These are phyloP conservation scores for Mastomys natalensis DNA, from an alignment of 2,113 vertebrate genomes.

Conservation along the genomic window DNA sequence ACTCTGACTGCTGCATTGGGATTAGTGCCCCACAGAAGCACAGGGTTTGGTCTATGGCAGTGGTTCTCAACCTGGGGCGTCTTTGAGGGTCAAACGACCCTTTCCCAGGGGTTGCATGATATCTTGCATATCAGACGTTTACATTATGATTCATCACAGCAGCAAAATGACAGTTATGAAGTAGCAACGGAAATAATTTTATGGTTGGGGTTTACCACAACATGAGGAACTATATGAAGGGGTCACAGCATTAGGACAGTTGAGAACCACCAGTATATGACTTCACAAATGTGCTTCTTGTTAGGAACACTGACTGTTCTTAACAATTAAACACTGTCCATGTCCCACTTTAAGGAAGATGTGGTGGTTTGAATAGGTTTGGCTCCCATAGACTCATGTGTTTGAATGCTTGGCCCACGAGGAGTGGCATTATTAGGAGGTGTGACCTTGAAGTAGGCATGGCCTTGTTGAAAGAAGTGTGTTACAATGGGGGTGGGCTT, in stretches of 20 bases:
- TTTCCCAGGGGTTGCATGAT: background rate
- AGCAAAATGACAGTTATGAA: background rate
- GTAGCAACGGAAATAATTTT: background rate
- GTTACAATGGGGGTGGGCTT: background rate
- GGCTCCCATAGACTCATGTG: background rate
- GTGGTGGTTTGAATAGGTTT: background rate
- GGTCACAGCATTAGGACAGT: background rate
- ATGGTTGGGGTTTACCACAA: background rate
- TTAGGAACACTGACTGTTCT: background rate
- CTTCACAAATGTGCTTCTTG: background rate
- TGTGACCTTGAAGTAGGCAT: background rate
- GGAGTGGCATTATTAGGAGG: background rate
- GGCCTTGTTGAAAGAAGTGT: background rate
- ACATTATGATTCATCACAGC: background rate
- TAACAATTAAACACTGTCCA: too few species aligned
- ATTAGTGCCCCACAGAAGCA: background rate
- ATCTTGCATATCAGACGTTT: background rate
- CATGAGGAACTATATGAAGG: background rate
- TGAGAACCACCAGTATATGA: background rate
- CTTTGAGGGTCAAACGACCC: background rate
- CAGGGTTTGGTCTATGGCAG: background rate
- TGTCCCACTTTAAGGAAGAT: background rate
- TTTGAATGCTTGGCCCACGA: background rate
- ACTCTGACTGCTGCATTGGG: background rate
- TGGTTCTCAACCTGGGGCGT: background rate